Evolutionary conservation across 2,797 vertebrate genomes (phyloP), one percentile per base, ranked within the genome.

Genomic region (Gymnothorax reevesii): DNA sequence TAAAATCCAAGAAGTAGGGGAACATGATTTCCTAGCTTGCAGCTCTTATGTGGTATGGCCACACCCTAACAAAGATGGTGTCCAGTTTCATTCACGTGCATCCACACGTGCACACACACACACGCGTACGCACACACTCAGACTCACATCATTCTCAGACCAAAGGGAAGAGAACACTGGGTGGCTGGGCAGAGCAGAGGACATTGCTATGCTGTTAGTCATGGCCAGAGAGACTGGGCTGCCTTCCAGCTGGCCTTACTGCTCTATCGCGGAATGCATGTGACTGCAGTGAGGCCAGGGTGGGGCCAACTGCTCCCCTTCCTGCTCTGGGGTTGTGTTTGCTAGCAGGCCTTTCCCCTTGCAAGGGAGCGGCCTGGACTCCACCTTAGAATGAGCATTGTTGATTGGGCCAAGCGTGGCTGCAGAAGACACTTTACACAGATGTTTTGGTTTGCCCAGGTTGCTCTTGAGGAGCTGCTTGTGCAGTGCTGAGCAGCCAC

Each of bases 121-220:
- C 59, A 83, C 59, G 62, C 62, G 52, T 57, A 73, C 12, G 66
- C 80, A n/a, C 54, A 57, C 80, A 83, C 80, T 57, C 25, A 57
- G 69, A 49, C 71, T 64, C 83, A 49, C 86, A 80, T 42, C 83
- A n/a, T 57, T 10, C 8, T 33, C 12, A 83, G 22, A 27, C 69
- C 69, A 27, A 52, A 79, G 82, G 25, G 80, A 55, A 59, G 80
- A 59, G 22, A 82, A 82, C 25, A n/a, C 54, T 82, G 80, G 80
- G 54, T 57, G 55, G 57, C 57, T 57, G 57, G 57, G 82, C 82
- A 83, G 82, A 52, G 93, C 92, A 92, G 90, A 94, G 93, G 91
- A 95, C 95, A 95, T 96, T 96, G 94, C 95, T 95, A 92, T 92
- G 89, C 92, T 92, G 93, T 96, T 96, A 96, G 94, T 96, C 95